Evolutionary conservation across 2,113 vertebrate genomes (phyloP).

Genomic region (Malurus cyaneus): DNA sequence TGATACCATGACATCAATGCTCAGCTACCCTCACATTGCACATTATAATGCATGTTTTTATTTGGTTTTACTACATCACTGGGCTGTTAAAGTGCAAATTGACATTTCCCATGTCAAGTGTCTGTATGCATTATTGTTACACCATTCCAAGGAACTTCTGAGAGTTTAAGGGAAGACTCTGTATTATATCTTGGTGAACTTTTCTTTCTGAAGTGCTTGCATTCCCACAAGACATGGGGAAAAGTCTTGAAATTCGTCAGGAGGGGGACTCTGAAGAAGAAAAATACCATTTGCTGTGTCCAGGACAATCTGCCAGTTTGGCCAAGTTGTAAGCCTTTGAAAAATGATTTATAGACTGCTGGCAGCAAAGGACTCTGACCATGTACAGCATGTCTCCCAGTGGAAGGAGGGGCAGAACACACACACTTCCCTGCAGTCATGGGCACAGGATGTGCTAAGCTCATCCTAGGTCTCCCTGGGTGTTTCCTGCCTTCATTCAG

Average conservation of each 20-base stretch:
- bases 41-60: neutral
- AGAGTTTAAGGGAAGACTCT: neutral
- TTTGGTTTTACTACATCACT: neutral
- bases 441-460: neutral
- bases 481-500: neutral
- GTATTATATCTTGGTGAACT: neutral
- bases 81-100: neutral
- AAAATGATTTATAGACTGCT: neutral
- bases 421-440: neutral
- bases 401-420: neutral
- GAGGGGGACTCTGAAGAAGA: neutral
- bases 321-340: neutral
- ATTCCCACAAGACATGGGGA: neutral
- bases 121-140: neutral
- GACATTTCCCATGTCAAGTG: neutral
- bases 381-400: rapidly evolving
- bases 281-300: neutral
- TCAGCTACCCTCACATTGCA: neutral
- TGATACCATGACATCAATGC: neutral
- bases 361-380: neutral
- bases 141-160: neutral
- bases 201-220: neutral
- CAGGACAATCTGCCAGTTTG: neutral
- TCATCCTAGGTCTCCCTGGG: neutral
- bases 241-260: slow-evolving; percentile 3